A percentile compares a stretch with the other conserved stretches of the same genome.
These are phyloP conservation scores for Pyrocephalus nanus DNA, from an alignment of 2,797 vertebrate species.

Conservation along the genomic window DNA sequence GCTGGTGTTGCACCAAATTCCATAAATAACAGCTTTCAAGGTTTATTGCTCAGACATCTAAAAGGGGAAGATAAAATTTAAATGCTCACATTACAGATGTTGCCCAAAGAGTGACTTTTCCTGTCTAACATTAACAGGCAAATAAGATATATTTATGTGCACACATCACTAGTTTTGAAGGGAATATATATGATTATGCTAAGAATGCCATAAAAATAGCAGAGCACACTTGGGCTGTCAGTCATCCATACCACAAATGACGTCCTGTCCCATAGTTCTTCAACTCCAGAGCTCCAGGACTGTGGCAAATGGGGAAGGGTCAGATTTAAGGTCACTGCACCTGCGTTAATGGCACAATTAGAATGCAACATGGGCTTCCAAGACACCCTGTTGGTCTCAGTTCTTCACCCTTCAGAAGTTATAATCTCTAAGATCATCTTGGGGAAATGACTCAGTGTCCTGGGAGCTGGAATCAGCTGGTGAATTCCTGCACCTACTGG, in stretches of 20 bases:
- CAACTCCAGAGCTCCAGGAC: background rate
- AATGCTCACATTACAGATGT: constrained; percentile 3
- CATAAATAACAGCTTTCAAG: constrained; percentile 13
- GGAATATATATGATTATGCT: constrained; percentile 7
- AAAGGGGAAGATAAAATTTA: constrained; percentile 23
- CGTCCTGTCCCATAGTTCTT: background rate
- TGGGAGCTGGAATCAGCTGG: background rate
- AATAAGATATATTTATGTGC: constrained; percentile 34
- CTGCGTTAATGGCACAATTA: background rate
- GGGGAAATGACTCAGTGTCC: background rate
- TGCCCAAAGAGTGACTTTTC: background rate
- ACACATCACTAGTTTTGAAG: background rate
- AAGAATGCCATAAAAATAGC: constrained; percentile 16
- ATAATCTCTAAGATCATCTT: background rate
- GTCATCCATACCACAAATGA: background rate
- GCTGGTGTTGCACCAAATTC: background rate
- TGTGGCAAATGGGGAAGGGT: background rate
- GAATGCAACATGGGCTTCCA: background rate
- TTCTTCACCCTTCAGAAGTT: background rate
- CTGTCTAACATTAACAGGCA: background rate
- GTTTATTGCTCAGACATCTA: background rate
- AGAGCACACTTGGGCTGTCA: background rate
- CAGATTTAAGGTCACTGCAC: background rate
- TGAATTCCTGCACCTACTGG: background rate
- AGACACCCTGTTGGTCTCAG: background rate